Evolutionary conservation across 35 echinoderm and acorn worm genomes (phyloP), one percentile per base, ranked within the genome.

Genomic region (Stichopus chloronotus): DNA sequence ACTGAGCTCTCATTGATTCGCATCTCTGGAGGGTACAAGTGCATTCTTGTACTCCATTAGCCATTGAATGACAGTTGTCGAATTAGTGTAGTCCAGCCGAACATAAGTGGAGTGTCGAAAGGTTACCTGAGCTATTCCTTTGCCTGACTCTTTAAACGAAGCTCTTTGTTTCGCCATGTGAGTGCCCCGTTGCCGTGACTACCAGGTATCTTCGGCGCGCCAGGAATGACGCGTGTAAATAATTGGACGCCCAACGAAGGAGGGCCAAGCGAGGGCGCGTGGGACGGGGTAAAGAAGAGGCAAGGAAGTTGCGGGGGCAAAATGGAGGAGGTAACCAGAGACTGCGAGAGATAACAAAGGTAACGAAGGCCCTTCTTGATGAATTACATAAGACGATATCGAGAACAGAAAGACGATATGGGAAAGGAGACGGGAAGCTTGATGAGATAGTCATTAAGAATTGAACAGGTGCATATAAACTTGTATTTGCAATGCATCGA

Each of bases 51-150:
- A 56, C 56, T 84, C 81, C 53, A 56, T 58, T 85, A 85, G 55
- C 82, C 82, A 56, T 58, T 85, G 82, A 85, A 85, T 85, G 82
- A 85, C 82, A 85, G 55, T 85, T 85, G 82, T 58, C 55, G 82
- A 57, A 85, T 85, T 85, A 85, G 82, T 85, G 58, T 58, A 85
- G 82, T 85, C 21, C 82, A 85, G 17, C 82, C 82, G 82, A 85
- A 85, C 82, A 85, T 85, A 85, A 85, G 82, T 85, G 82, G 82
- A 85, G 82, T 85, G 82, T 85, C 82, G 82, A 85, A 58, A 85
- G 82, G 82, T 85, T 85, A 85, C 82, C 82, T 85, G 82, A 85
- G 82, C 55, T 23, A 55, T 24, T 22, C 82, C 55, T 85, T 85
- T 85, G 82, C 58, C 55, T 58, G 19, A 58, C 9, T 20, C 22